Percentiles rank a stretch among this genome's conserved stretches.
phyloP scores from a whole-genome alignment of 2,113 vertebrate genomes.

The Pantherophis guttatus region DNA sequence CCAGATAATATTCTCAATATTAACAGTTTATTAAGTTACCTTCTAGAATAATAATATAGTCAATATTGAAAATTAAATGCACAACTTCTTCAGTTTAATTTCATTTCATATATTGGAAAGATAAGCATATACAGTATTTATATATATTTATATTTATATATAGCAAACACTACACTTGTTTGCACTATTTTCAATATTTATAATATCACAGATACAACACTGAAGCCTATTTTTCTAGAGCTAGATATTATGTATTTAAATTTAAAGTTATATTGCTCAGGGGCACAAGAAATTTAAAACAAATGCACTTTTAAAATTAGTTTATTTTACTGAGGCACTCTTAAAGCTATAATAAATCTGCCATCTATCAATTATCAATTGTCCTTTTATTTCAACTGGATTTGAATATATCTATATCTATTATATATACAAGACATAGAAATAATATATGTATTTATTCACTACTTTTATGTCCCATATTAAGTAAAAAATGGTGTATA shows the following conservation, averaged over 20 bases:
- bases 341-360: slow-evolving; percentile 15
- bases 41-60: background rate
- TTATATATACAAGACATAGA: slow-evolving; percentile 37
- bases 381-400: slow-evolving; percentile 23
- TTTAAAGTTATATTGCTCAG: slow-evolving; percentile 18
- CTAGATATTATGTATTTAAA: background rate
- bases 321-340: slow-evolving; percentile 29
- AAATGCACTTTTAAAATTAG: slow-evolving; percentile 45
- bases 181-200: slow-evolving; percentile 5
- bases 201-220: background rate
- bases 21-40: background rate
- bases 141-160: slow-evolving; percentile 27
- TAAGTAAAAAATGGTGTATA: background rate
- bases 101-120: slow-evolving; percentile 24
- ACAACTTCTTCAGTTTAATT: background rate
- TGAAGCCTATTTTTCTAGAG: background rate
- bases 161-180: background rate
- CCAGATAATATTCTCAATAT: background rate
- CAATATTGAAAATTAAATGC: slow-evolving; percentile 11
- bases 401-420: slow-evolving; percentile 31
- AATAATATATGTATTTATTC: background rate
- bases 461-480: background rate
- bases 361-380: slow-evolving; percentile 2
- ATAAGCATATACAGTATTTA: slow-evolving; percentile 19
- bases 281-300: slow-evolving; percentile 15